These are phyloP conservation scores for Caenorhabditis inopinata DNA, from an alignment of 1,140 invertebrate genomes.

Conservation along the genomic window DNA sequence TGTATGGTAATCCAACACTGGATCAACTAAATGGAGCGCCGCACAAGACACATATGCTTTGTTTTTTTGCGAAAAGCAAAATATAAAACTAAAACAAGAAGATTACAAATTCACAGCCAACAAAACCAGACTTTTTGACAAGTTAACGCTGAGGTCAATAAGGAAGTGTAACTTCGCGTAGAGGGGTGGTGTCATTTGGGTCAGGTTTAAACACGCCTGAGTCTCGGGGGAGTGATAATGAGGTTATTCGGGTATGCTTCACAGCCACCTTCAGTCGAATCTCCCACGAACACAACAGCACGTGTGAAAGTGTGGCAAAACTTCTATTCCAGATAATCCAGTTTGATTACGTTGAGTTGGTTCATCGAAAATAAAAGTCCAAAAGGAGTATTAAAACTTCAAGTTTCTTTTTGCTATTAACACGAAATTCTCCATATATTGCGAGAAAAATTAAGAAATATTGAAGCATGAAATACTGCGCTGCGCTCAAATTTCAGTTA, in stretches of 20 bases:
- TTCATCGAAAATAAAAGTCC: neutral
- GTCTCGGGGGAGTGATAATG: neutral
- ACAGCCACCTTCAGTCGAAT: neutral
- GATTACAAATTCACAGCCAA: constrained; percentile 32
- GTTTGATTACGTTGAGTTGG: neutral
- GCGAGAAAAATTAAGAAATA: no score
- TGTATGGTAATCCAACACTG: constrained; percentile 25
- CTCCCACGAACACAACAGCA: neutral
- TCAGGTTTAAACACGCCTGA: constrained; percentile 6
- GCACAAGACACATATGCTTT: neutral
- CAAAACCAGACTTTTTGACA: constrained; percentile 28
- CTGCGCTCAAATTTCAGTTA: no score
- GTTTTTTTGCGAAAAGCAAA: constrained; percentile 3
- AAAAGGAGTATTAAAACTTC: no score
- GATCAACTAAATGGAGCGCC: constrained; percentile 21
- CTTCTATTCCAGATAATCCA: neutral
- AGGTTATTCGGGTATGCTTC: neutral
- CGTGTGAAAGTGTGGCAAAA: constrained; percentile 10
- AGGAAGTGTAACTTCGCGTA: neutral
- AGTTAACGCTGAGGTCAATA: constrained; percentile 25
- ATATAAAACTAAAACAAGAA: constrained; percentile 2
- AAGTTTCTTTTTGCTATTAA: no score
- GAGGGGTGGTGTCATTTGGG: constrained; percentile 20
- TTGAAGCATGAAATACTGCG: no score
- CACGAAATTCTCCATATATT: no score